phyloP scores from a whole-genome alignment of 2,797 vertebrate species.

The Etheostoma perlongum region DNA sequence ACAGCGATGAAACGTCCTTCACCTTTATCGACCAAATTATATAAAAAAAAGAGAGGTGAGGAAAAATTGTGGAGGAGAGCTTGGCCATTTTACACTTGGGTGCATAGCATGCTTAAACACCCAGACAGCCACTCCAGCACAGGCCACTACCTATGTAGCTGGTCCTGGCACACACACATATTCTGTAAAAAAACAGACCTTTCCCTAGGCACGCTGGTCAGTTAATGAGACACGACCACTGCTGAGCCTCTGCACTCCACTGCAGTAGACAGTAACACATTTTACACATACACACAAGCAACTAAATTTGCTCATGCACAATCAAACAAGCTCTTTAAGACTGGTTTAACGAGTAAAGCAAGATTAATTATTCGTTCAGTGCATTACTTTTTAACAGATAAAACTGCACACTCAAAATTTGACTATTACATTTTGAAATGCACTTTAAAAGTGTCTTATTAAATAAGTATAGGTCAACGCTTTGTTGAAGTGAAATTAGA shows the following conservation, averaged over 20 bases:
- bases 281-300: slow-evolving; percentile 26
- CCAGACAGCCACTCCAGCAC: slow-evolving; percentile 38
- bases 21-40: slow-evolving; percentile 85
- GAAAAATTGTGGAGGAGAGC: slow-evolving; percentile 73
- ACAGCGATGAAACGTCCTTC: slow-evolving; percentile 84
- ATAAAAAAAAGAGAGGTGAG: slow-evolving; percentile 71
- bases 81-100: slow-evolving; percentile 53
- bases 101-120: slow-evolving; percentile 69
- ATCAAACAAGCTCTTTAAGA: slow-evolving; percentile 18
- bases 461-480: slow-evolving; percentile 9
- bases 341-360: slow-evolving; percentile 19
- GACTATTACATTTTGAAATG: slow-evolving; percentile 22
- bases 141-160: slow-evolving; percentile 43
- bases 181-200: slow-evolving; percentile 41
- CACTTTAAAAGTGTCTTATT: slow-evolving; percentile 24
- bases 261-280: slow-evolving; percentile 39
- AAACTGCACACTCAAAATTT: slow-evolving; percentile 21
- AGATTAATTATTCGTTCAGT: slow-evolving; percentile 17
- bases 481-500: neutral
- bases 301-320: slow-evolving; percentile 13
- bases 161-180: slow-evolving; percentile 40
- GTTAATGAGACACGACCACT: slow-evolving; percentile 81
- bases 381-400: slow-evolving; percentile 24
- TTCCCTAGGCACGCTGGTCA: slow-evolving; percentile 64
- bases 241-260: slow-evolving; percentile 62